These are phyloP conservation scores for Oxygymnocypris stewartii DNA, from an alignment of 2,113 vertebrate species.

Conservation along the genomic window DNA sequence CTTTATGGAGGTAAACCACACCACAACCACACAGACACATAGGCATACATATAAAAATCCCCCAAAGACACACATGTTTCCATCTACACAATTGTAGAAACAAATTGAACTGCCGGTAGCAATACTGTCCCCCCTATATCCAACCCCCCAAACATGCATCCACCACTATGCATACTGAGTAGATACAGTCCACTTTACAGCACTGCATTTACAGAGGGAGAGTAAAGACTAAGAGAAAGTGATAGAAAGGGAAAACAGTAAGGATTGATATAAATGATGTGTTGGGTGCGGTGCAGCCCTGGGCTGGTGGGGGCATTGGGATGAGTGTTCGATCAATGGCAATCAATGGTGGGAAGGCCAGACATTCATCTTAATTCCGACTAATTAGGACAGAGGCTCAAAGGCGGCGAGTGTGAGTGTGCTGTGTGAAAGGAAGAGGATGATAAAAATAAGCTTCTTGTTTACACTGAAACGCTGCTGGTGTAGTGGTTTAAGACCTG, in stretches of 20 bases:
- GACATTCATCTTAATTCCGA: conserved; percentile 83
- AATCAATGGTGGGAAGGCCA: conserved; percentile 76
- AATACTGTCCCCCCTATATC: conserved; percentile 38
- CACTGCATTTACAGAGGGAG: conserved; percentile 37
- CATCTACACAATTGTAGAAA: conserved; percentile 40
- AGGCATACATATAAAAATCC: conserved; percentile 29
- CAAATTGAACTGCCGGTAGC: conserved; percentile 50
- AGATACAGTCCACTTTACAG: conserved; percentile 20
- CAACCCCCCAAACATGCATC: conserved; percentile 10
- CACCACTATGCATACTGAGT: conserved; percentile 14
- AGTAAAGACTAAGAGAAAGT: conserved; percentile 22
- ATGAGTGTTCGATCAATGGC: conserved; percentile 73
- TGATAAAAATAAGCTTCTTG: conserved; percentile 45
- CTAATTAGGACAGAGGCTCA: conserved; percentile 76
- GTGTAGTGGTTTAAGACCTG: neutral
- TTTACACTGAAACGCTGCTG: conserved; percentile 30
- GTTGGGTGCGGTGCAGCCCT: conserved; percentile 64
- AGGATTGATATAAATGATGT: conserved; percentile 83
- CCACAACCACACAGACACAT: conserved; percentile 35
- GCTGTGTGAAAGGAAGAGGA: neutral
- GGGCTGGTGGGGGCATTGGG: conserved; percentile 61
- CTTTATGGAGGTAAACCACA: conserved; percentile 27
- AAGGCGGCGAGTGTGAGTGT: conserved; percentile 53
- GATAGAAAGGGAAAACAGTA: conserved; percentile 68
- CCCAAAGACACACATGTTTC: conserved; percentile 44